Conservation (phyloP, 2,888 invertebrate species). For the Gastracanthus pulcherrimus region DNA sequence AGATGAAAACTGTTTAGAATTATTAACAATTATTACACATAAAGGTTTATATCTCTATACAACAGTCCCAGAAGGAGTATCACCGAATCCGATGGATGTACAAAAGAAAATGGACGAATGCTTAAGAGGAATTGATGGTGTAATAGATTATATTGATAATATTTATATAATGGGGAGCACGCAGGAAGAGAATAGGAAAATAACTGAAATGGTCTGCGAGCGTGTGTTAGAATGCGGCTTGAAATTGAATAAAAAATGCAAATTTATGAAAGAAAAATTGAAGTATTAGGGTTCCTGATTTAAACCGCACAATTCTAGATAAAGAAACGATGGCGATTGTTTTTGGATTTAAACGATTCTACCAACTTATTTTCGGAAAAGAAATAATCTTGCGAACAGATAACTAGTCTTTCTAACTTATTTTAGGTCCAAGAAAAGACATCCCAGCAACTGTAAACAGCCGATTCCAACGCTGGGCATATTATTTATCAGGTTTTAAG, state of each 20-base stretch:
- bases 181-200: background rate
- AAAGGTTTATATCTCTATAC: background rate
- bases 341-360: no score
- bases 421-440: background rate
- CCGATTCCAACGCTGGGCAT: background rate
- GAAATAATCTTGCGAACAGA: background rate
- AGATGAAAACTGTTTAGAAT: background rate
- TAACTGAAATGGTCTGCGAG: background rate
- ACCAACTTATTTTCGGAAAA: background rate
- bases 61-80: background rate
- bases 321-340: background rate
- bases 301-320: background rate
- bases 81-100: slow-evolving; percentile 65
- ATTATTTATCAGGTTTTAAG: background rate
- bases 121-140: slow-evolving; percentile 57
- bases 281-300: no score
- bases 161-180: slow-evolving; percentile 9
- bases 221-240: background rate
- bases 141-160: slow-evolving; percentile 61
- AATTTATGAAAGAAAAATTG: no score
- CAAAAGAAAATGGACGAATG: slow-evolving; percentile 65
- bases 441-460: background rate
- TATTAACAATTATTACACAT: background rate
- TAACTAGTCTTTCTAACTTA: background rate
- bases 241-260: no score